Percentiles rank a stretch among this genome's conserved stretches.
Evolutionary conservation across 2,113 vertebrate species (phyloP).

Genomic region (Aphelocoma coerulescens): DNA sequence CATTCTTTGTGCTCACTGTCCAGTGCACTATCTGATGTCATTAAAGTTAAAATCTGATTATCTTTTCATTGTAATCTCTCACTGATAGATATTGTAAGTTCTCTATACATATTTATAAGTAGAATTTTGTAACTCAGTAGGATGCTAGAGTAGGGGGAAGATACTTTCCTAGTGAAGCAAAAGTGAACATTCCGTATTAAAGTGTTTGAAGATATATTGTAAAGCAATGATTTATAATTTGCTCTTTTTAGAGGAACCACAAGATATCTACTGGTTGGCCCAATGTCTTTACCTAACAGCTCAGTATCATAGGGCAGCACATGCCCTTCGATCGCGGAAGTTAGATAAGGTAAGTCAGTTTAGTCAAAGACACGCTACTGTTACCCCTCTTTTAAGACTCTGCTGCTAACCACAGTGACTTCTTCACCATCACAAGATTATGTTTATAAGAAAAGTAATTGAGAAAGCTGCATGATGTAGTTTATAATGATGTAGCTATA

Average conservation of each 20-base stretch:
- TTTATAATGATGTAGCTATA: background rate
- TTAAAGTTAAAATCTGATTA: background rate
- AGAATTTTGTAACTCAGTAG: background rate
- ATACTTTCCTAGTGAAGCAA: background rate
- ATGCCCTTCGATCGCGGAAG: slow-evolving; percentile 92
- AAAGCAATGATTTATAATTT: background rate
- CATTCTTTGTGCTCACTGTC: background rate
- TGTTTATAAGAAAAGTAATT: background rate
- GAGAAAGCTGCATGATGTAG: background rate
- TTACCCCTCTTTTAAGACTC: background rate
- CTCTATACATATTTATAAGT: background rate
- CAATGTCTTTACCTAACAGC: slow-evolving; percentile 96
- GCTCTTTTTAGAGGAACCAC: slow-evolving; percentile 83
- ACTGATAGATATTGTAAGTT: background rate
- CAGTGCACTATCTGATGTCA: background rate
- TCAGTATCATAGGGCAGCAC: slow-evolving; percentile 96
- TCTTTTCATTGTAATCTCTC: background rate
- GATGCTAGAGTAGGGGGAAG: background rate
- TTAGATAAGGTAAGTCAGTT: slow-evolving; percentile 86
- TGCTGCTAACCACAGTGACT: background rate
- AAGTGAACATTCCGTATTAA: background rate
- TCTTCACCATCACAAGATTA: background rate
- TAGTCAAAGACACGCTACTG: background rate
- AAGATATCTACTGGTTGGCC: slow-evolving; percentile 96
- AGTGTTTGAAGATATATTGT: background rate